Evolutionary conservation across 2,797 vertebrate genomes (phyloP).

Genomic region (Notolabrus celidotus): DNA sequence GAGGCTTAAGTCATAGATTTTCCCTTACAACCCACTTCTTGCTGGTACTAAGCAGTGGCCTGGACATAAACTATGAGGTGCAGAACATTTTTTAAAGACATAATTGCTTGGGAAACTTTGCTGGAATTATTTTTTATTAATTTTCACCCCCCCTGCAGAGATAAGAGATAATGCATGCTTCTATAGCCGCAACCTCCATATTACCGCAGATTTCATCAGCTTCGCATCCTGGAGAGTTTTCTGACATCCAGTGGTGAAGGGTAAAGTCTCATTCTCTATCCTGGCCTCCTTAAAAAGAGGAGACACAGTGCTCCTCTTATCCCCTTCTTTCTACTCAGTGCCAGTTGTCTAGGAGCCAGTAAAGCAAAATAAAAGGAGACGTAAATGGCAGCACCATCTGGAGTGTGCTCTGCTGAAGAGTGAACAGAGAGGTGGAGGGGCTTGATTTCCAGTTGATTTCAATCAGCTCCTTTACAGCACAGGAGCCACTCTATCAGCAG

Average conservation of each 20-base stretch:
- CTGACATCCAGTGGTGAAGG: constrained; percentile 26
- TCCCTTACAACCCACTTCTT: not conserved
- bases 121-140: constrained; percentile 17
- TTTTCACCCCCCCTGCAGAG: constrained; percentile 6
- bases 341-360: constrained; percentile 62
- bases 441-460: constrained; percentile 73
- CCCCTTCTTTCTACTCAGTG: constrained; percentile 33
- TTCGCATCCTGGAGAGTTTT: constrained; percentile 25
- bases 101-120: not conserved
- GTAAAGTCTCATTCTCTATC: constrained; percentile 20
- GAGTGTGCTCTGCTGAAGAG: constrained; percentile 56
- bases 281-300: constrained; percentile 28
- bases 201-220: constrained; percentile 51
- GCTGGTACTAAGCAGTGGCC: not conserved
- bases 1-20: too few relatives aligned
- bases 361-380: constrained; percentile 64
- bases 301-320: not conserved
- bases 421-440: constrained; percentile 35
- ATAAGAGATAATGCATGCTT: constrained; percentile 17
- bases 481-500: constrained; percentile 65
- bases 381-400: constrained; percentile 76
- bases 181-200: not conserved
- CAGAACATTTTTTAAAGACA: not conserved
- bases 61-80: not conserved
- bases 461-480: constrained; percentile 71